Evolutionary conservation across 92 coral and sea anemone species (phyloP), one percentile per base, ranked within the genome.

Genomic region (Phenganax subtilis): DNA sequence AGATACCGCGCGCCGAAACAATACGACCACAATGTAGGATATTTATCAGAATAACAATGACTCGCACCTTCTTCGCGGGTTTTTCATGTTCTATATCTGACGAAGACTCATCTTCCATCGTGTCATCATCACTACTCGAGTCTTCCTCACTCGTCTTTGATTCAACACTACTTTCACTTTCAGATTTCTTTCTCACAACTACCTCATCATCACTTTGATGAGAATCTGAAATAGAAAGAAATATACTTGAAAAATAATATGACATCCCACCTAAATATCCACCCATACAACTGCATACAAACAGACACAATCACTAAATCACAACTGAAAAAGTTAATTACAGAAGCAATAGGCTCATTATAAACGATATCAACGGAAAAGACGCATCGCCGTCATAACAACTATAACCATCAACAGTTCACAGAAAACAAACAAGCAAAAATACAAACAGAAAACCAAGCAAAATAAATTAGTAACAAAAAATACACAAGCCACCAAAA

Each of bases 41-140:
- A 69, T 28, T 14, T 72, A 9, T 3, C 57, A 30, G 10, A 52
- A 30, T 0, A 17, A 44, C 8, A 58, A 57, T 28, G 57, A 62
- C 14, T 31, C 72, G 11, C 37, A 91, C 91, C 96, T 89, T 89
- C 51, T 84, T 82, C 59, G 80, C 82, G 17, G 51, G 55, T 63
- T 62, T 64, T 54, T 72, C 96, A 8, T 86, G 79, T 17, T 89
- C 88, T 62, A 83, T 85, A 9, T 85, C 90, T 52, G 90, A 55
- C 9, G 90, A 85, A 27, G 86, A 78, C 52, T 76, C 57, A 15
- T 56, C 69, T 31, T 60, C 62, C 15, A 67, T 56, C 17, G 68
- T 37, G 57, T 76, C 72, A 25, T 27, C 31, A 30, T 66, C 81
- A 58, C 81, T 76, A 47, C 28, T 67, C 11, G 81, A 76, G n/a